Conservation (phyloP, 2,797 vertebrate species). For the Microcaecilia unicolor region DNA sequence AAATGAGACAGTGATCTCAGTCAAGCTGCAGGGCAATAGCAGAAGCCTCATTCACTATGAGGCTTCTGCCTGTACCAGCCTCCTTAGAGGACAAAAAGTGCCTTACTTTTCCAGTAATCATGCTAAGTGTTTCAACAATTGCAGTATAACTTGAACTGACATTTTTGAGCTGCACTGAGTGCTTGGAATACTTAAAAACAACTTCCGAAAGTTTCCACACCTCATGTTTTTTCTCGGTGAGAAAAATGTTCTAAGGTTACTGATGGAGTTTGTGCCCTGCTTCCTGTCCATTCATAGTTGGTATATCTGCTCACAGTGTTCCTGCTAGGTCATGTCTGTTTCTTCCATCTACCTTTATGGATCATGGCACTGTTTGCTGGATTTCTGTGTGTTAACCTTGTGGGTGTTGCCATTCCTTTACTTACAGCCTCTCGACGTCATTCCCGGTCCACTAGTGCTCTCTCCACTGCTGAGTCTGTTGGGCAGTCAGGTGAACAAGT, state of each 20-base stretch:
- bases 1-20: no score
- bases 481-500: slow-evolving; percentile 97
- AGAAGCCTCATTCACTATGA: no score
- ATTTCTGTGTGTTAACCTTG: slow-evolving; percentile 70
- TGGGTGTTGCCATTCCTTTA: slow-evolving; percentile 74
- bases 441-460: slow-evolving; percentile 97
- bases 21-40: no score
- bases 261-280: slow-evolving; percentile 7
- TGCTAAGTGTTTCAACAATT: slow-evolving; percentile 18
- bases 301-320: slow-evolving; percentile 29
- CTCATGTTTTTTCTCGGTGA: slow-evolving; percentile 12
- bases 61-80: no score
- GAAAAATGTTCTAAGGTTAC: slow-evolving; percentile 5
- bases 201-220: slow-evolving; percentile 25
- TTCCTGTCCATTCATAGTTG: slow-evolving; percentile 40
- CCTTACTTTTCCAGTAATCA: slow-evolving; percentile 24
- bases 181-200: slow-evolving; percentile 13
- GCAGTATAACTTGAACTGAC: slow-evolving; percentile 10
- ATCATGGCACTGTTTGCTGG: slow-evolving; percentile 44
- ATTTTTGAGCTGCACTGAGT: slow-evolving; percentile 10
- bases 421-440: slow-evolving; percentile 95
- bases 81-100: slow-evolving; percentile 22
- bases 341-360: slow-evolving; percentile 21
- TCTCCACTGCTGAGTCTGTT: slow-evolving; percentile 90
- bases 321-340: slow-evolving; percentile 31